Conservation (phyloP, 64 coral and sea anemone species). For the Montipora foliosa region DNA sequence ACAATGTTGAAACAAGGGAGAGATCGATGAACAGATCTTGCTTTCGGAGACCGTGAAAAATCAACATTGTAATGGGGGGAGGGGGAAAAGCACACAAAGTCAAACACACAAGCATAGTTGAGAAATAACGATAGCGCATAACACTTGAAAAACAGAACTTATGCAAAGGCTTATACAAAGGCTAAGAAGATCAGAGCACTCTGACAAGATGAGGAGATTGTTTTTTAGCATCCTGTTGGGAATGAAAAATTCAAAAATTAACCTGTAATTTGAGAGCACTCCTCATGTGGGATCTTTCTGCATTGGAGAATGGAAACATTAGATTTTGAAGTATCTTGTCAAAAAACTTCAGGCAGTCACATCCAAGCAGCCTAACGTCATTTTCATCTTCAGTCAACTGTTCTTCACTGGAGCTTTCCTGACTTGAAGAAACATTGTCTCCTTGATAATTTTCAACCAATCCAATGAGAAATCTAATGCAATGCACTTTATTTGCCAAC, state of each 20-base stretch:
- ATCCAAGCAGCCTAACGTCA: neutral
- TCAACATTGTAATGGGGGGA: no score
- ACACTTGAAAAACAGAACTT: no score
- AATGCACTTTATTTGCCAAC: conserved; percentile 5
- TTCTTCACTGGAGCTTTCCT: neutral
- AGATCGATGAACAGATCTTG: no score
- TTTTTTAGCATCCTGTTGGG: no score
- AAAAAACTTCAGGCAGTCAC: conserved; percentile 20
- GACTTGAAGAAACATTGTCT: neutral
- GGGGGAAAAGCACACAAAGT: no score
- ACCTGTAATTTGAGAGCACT: conserved; percentile 41
- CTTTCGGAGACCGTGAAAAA: no score
- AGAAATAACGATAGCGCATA: no score
- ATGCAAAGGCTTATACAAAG: no score
- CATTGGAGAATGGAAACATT: conserved; percentile 17
- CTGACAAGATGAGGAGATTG: no score
- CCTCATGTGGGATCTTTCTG: conserved; percentile 30
- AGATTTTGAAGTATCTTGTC: neutral
- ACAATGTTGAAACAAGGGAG: no score
- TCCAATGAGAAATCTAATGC: conserved; percentile 51
- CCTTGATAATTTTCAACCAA: neutral
- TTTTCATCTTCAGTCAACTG: conserved; percentile 3
- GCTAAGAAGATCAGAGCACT: no score
- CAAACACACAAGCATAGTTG: no score
- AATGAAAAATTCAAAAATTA: neutral